Evolutionary conservation across 2,113 vertebrate species (phyloP).

Genomic region (Callospermophilus lateralis): DNA sequence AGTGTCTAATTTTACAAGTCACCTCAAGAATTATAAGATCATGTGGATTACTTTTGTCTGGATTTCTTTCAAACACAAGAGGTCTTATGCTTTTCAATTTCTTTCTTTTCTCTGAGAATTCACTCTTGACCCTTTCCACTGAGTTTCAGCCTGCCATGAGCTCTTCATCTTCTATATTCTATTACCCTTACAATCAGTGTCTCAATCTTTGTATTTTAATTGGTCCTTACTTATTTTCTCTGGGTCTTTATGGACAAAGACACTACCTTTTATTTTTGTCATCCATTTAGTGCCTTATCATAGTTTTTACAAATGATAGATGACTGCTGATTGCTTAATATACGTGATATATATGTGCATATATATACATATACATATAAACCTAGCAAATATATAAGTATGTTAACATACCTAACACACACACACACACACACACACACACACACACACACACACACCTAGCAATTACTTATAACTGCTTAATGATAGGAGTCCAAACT

Average conservation of each 20-base stretch:
- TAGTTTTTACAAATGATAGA: background rate
- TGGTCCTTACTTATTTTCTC: background rate
- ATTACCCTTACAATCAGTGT: background rate
- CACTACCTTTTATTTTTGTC: background rate
- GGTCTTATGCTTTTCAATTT: background rate
- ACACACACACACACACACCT: too few relatives aligned
- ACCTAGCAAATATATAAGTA: too few relatives aligned
- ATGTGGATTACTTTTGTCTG: constrained; percentile 7
- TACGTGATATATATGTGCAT: background rate
- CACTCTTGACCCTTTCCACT: constrained; percentile 12
- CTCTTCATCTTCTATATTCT: background rate
- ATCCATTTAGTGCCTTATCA: background rate
- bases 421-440: too few relatives aligned
- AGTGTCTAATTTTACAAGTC: constrained; percentile 8
- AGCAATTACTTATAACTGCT: background rate
- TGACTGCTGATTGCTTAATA: background rate
- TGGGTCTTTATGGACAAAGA: background rate
- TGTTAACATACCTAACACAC: too few relatives aligned
- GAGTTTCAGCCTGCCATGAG: background rate
- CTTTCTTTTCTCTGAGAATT: background rate
- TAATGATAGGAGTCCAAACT: background rate
- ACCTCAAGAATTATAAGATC: background rate
- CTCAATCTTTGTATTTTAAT: background rate
- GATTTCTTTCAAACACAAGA: constrained; percentile 22
- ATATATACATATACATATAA: too few relatives aligned